Conservation (phyloP, 2,113 vertebrate genomes). For the Xerus inauris region DNA sequence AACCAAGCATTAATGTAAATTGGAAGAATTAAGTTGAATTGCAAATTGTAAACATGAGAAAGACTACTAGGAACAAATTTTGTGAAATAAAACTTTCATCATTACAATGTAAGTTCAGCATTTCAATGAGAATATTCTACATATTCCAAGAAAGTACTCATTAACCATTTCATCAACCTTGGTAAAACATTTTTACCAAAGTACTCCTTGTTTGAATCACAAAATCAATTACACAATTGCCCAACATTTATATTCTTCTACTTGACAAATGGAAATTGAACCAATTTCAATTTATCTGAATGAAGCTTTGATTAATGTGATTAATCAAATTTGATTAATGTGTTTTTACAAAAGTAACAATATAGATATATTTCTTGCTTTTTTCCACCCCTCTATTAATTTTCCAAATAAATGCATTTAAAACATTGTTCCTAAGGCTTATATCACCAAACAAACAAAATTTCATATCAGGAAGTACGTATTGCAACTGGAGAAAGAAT, state of each 20-base stretch:
- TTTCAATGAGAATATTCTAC: constrained; percentile 25
- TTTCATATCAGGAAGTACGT: background rate
- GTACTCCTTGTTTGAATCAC: constrained; percentile 38
- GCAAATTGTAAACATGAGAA: background rate
- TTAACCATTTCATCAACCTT: constrained; percentile 53
- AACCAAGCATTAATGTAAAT: background rate
- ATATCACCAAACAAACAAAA: background rate
- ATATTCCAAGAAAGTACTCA: constrained; percentile 50
- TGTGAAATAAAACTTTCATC: background rate
- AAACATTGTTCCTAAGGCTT: background rate
- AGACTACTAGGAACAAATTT: background rate
- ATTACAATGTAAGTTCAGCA: background rate
- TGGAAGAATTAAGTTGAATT: background rate
- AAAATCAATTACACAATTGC: constrained; percentile 71
- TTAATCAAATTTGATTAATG: too few relatives aligned
- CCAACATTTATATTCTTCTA: constrained; percentile 58
- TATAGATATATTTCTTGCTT: constrained; percentile 11
- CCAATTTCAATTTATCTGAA: constrained; percentile 59
- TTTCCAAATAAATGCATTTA: background rate
- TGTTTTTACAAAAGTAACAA: constrained; percentile 55
- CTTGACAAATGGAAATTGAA: constrained; percentile 67
- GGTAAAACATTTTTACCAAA: constrained; percentile 65
- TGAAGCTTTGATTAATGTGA: constrained; percentile 44
- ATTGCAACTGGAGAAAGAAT: background rate
- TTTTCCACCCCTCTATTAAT: background rate